phyloP scores from a whole-genome alignment of 2,888 invertebrate genomes.

The Monoplex corrugatus region DNA sequence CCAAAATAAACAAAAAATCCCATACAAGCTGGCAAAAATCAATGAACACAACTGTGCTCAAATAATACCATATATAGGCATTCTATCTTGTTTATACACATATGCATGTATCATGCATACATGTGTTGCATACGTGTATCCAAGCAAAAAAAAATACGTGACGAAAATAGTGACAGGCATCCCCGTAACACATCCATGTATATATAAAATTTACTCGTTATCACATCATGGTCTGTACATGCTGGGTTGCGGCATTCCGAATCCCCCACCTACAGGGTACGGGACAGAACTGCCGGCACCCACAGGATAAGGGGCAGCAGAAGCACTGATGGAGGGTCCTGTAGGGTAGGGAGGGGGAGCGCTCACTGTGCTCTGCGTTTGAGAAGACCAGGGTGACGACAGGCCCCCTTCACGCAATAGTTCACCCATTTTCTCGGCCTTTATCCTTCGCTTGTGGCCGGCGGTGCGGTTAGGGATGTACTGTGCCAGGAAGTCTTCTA shows the following conservation, averaged over 20 bases:
- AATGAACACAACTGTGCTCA: not conserved
- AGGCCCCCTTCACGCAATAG: slow-evolving; percentile 74
- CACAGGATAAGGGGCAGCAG: slow-evolving; percentile 33
- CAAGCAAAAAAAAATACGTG: not conserved
- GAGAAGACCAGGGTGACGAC: slow-evolving; percentile 12
- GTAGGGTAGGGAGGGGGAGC: not conserved
- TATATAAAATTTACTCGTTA: not conserved
- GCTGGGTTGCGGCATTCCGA: slow-evolving; percentile 55
- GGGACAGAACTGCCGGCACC: slow-evolving; percentile 36
- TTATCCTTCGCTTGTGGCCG: slow-evolving; percentile 92
- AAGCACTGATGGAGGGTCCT: not conserved
- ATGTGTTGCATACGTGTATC: not conserved
- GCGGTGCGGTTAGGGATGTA: slow-evolving; percentile 89
- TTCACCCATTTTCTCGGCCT: slow-evolving; percentile 94
- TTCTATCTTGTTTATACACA: not conserved
- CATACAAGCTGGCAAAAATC: no score
- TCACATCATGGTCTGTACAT: slow-evolving; percentile 45
- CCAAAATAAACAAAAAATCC: no score
- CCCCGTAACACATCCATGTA: not conserved
- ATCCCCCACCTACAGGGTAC: slow-evolving; percentile 44
- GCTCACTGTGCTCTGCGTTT: not conserved
- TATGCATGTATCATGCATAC: not conserved
- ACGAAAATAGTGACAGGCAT: not conserved
- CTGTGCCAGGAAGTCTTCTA: slow-evolving; percentile 92
- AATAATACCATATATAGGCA: not conserved